Evolutionary conservation across 2,113 vertebrate species (phyloP), one percentile per base, ranked within the genome.

Genomic region (Ameiurus melas): DNA sequence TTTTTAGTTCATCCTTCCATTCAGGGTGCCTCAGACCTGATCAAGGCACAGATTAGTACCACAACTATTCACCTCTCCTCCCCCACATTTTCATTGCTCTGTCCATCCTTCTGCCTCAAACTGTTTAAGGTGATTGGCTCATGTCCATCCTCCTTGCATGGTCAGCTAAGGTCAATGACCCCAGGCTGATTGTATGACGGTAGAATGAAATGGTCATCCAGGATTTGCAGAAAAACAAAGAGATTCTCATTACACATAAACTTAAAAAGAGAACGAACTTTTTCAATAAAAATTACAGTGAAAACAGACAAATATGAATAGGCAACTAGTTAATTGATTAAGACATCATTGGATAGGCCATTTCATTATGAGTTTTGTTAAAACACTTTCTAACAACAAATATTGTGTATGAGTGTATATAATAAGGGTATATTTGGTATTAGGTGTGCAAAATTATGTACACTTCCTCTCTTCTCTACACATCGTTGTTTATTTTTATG

Each of bases 71-170:
- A 89, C 87, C 90, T 91, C 77, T 86, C 90, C 87, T 73, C 88
- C 86, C 88, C 88, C 90, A 88, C 70, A 10, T 84, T 86, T 84
- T 89, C 90, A 89, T 81, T 53, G 83, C 90, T 80, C 77, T 13
- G 68, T 85, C 85, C 85, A 91, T 90, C 86, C 83, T 86, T 92
- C 92, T 93, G 92, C 92, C 92, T 93, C 92, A 93, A 93, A 95
- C 94, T 94, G 93, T 93, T 95, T 94, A 95, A 95, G 93, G 94
- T 93, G 94, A 94, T 93, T 91, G 87, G 90, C 94, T 93, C 92
- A 47, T 90, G 75, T 92, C 94, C 92, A 91, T 94, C 94, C 94
- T 93, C 93, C 92, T 90, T 84, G 79, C 6, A 79, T 93, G 94
- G 93, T 93, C 91, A 70, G 89, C 89, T 89, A 89, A 87, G 93